A percentile compares a stretch with the other conserved stretches of the same genome.
phyloP scores from a whole-genome alignment of 2,113 vertebrate genomes.

The Coryphaenoides rupestris region DNA sequence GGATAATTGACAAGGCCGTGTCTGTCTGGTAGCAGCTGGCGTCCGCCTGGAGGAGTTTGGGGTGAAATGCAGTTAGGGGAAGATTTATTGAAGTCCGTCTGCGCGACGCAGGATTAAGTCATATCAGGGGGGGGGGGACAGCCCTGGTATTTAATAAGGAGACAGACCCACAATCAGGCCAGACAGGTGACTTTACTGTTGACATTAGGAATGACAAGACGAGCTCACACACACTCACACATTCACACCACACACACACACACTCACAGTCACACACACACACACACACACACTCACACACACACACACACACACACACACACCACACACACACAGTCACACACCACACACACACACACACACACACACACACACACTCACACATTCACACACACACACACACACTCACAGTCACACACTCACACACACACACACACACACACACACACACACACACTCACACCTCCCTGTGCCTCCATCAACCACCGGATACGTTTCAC shows the following conservation, averaged over 20 bases:
- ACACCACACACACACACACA: too few species aligned
- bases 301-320: background rate
- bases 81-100: conserved; percentile 98
- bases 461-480: too few species aligned
- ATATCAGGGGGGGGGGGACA: conserved; percentile 78
- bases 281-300: too few species aligned
- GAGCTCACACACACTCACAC: conserved; percentile 41
- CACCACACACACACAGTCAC: background rate
- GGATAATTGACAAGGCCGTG: conserved; percentile 99
- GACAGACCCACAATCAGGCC: conserved; percentile 76
- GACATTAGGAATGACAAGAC: conserved; percentile 68
- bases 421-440: too few species aligned
- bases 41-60: conserved; percentile 84
- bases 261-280: too few species aligned
- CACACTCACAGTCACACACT: too few species aligned
- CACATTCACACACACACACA: too few species aligned
- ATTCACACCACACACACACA: too few species aligned
- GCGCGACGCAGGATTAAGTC: conserved; percentile 88
- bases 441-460: too few species aligned
- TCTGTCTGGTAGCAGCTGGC: conserved; percentile 99
- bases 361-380: too few species aligned
- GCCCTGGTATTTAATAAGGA: conserved; percentile 82
- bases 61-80: conserved; percentile 91
- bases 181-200: conserved; percentile 86
- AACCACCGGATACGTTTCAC: too few species aligned